A percentile compares a stretch with the other conserved stretches of the same genome.
Conservation (phyloP, 2,888 invertebrate genomes). For the Noctua pronuba region DNA sequence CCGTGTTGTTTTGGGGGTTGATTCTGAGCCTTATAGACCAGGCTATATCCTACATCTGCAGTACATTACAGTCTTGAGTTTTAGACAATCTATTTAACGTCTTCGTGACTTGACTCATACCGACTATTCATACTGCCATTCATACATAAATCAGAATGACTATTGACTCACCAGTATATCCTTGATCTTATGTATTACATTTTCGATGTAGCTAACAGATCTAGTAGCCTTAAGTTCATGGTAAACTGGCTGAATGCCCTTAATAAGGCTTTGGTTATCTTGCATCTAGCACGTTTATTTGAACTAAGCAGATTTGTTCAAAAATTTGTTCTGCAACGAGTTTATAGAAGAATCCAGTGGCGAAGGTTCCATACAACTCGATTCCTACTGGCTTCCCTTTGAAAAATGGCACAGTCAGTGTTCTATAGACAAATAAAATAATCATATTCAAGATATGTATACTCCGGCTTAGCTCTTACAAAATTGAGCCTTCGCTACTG, state of each 20-base stretch:
- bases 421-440: no score
- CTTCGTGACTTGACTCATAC: conserved; percentile 4
- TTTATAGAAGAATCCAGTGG: not conserved
- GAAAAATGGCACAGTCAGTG: no score
- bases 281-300: conserved; percentile 8
- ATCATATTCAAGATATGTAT: no score
- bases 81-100: not conserved
- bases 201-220: conserved; percentile 15
- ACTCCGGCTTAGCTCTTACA: no score
- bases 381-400: no score
- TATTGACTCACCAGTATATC: conserved; percentile 26
- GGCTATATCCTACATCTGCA: no score
- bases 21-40: not conserved
- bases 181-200: conserved; percentile 44
- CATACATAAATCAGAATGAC: conserved; percentile 10
- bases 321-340: not conserved
- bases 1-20: not conserved
- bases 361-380: no score
- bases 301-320: no score
- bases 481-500: no score
- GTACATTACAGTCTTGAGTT: not conserved
- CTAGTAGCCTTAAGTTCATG: conserved; percentile 40
- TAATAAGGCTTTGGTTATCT: not conserved
- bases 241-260: conserved; percentile 12
- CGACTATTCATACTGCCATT: conserved; percentile 13